Base-by-base conservation (phyloP, 2,888 invertebrate genomes). In the Lymantria monacha region DNA sequence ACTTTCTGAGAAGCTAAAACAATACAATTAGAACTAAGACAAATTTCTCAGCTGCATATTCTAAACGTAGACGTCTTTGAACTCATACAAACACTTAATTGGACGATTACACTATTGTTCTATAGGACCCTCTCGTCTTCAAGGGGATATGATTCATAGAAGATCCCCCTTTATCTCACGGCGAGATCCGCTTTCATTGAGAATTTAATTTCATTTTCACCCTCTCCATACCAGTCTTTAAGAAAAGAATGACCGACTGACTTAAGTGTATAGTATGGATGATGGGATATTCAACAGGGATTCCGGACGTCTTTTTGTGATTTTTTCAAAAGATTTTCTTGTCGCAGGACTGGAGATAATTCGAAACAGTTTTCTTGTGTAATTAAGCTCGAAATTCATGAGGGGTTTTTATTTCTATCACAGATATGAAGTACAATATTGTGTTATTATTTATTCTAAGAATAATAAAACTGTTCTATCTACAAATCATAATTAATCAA, bases 171-270 rank as follows among this genome's bases (percentile, higher is more conserved):
- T 87, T 83, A 86, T 84, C 83, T 79, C 81, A 83, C 77, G 75
- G 75, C 61, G 61, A 79, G 83, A 83, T 84, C 79, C 80, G 85
- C 87, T 86, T 88, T 89, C 87, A 89, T 84, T 85, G 76, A 81
- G 84, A 87, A 88, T 90, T 89, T 90, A 87, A 91, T 91, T 90
- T 90, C 85, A 86, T 89, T 85, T 84, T 85, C 90, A 87, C 91
- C 89, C 88, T 86, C 85, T 81, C 79, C 51, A 65, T 64, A 72
- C 70, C 74, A 55, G 63, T 73, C 63, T 72, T 76, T 83, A 80
- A 85, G 85, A 84, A 85, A 87, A 88, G 86, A 89, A 86, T 87
- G 87, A 87, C 87, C 83, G 77, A 79, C 76, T 83, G 87, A 85
- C 88, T 84, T 74, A 74, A 72, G 72, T 62, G 55, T 71, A 76